These are phyloP conservation scores for Lycocerus yunnanus DNA, from an alignment of 2,888 invertebrate species.

Conservation along the genomic window DNA sequence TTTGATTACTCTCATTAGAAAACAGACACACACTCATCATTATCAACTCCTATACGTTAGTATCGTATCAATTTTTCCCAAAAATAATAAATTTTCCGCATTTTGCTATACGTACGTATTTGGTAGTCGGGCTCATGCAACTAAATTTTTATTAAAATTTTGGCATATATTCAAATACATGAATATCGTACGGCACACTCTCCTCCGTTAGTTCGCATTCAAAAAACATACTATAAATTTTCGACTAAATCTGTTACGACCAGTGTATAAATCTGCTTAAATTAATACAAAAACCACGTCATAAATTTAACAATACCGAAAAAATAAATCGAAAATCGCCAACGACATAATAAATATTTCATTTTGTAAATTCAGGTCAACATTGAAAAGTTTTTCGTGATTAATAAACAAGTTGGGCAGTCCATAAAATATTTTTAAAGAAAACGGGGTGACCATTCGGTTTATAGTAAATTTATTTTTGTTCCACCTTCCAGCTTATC, in stretches of 20 bases:
- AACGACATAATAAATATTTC: neutral
- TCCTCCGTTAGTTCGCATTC: neutral
- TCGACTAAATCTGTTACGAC: neutral
- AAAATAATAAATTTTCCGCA: constrained; percentile 11
- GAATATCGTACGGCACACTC: neutral
- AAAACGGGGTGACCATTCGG: no score
- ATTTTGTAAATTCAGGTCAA: neutral
- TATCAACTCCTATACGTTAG: constrained; percentile 1
- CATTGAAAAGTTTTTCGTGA: neutral
- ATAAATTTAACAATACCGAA: neutral
- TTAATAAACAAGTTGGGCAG: neutral
- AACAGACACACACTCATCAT: constrained; percentile 20
- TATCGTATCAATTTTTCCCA: neutral
- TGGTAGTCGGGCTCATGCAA: neutral
- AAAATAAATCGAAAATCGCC: neutral
- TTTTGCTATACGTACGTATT: neutral
- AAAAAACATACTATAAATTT: neutral
- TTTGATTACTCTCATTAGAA: constrained; percentile 33
- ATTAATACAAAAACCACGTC: neutral
- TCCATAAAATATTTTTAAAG: neutral
- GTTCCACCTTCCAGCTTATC: no score
- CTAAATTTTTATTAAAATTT: constrained; percentile 21
- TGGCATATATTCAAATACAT: constrained; percentile 22
- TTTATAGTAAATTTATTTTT: neutral
- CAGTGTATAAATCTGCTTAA: constrained; percentile 2